A percentile compares a stretch with the other conserved stretches of the same genome.
These are phyloP conservation scores for Mustela lutreola DNA, from an alignment of 2,113 vertebrate species.

Conservation along the genomic window DNA sequence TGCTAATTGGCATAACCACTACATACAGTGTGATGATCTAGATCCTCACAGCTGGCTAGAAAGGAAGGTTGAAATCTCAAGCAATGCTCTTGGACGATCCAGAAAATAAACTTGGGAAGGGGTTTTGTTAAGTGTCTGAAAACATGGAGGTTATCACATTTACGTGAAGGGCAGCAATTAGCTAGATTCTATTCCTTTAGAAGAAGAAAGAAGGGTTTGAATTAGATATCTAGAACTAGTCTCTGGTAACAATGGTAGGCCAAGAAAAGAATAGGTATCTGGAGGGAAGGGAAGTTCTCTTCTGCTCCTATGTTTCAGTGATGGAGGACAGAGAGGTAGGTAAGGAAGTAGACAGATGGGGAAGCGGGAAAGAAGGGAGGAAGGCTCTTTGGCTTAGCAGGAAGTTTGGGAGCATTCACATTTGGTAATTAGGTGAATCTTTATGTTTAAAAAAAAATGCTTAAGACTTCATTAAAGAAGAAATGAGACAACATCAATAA, in stretches of 20 bases:
- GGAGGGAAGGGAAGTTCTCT: background rate
- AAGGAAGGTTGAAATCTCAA: background rate
- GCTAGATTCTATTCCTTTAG: background rate
- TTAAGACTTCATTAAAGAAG: background rate
- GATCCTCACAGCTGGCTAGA: background rate
- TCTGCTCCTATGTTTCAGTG: background rate
- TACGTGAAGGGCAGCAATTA: background rate
- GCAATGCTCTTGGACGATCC: background rate
- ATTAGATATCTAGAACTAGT: background rate
- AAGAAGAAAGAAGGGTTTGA: background rate
- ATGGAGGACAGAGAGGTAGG: background rate
- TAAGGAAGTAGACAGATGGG: background rate
- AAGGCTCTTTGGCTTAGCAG: background rate
- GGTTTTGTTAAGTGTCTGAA: background rate
- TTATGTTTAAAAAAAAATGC: background rate
- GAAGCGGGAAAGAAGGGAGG: background rate
- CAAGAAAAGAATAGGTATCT: background rate
- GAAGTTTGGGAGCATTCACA: background rate
- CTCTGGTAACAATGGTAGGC: background rate
- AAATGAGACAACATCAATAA: background rate
- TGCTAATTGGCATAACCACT: background rate
- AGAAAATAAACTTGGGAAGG: background rate
- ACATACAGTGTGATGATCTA: background rate
- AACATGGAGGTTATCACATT: background rate
- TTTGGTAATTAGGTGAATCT: background rate